Evolutionary conservation across 1,140 invertebrate genomes (phyloP).

Genomic region (Neelides sp.): DNA sequence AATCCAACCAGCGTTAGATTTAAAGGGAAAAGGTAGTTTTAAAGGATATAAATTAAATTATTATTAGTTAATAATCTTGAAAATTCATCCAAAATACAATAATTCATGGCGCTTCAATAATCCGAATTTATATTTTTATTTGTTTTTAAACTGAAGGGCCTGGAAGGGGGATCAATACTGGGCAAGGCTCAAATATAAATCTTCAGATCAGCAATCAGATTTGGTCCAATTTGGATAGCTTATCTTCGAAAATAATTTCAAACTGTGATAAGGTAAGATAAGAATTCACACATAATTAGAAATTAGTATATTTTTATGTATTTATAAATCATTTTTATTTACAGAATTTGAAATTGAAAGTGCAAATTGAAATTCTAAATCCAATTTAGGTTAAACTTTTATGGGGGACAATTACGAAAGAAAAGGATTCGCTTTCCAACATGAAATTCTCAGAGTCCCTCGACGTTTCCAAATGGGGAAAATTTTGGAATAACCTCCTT

Average conservation of each 20-base stretch:
- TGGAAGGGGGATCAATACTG: too few relatives aligned
- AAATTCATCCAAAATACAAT: too few relatives aligned
- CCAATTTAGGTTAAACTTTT: conserved; percentile 21
- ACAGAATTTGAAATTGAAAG: too few relatives aligned
- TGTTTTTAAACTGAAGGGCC: too few relatives aligned
- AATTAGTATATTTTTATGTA: neutral
- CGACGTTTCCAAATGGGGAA: conserved; percentile 14
- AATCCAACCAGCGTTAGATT: conserved; percentile 5
- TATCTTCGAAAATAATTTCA: conserved; percentile 11
- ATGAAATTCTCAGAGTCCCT: conserved; percentile 12
- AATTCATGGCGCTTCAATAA: too few relatives aligned
- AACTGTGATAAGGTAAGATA: neutral
- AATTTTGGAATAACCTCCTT: conserved; percentile 31
- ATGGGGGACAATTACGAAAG: conserved; percentile 12
- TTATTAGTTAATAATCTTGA: too few relatives aligned
- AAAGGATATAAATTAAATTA: too few relatives aligned
- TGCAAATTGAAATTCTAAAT: too few relatives aligned
- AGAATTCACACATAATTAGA: neutral
- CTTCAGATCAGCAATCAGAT: conserved; percentile 16
- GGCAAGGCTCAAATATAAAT: too few relatives aligned
- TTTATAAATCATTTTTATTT: too few relatives aligned
- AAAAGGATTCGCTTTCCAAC: conserved; percentile 20
- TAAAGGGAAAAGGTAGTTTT: too few relatives aligned
- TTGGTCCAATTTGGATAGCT: conserved; percentile 21
- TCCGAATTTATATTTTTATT: too few relatives aligned